Base-by-base conservation (phyloP, 2,888 invertebrate species). In the Agrotis segetum region DNA sequence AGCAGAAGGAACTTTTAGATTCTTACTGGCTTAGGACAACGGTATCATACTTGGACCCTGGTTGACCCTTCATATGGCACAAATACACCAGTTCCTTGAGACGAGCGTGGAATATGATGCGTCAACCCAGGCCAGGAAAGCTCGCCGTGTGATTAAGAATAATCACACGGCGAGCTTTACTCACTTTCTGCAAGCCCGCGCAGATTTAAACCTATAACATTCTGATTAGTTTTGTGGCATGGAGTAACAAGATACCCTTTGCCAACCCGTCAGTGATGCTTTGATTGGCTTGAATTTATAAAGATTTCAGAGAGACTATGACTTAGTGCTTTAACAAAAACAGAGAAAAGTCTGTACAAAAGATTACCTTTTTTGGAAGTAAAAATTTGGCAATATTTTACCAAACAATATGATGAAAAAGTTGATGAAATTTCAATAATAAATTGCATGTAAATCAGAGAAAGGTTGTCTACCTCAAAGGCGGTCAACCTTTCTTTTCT, bases 371-470 rank as follows among this genome's bases (percentile, higher is more conserved):
- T 19, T 3, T 0, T 44, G 61, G 24, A 72, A 34, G 49, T 61
- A 0, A 2, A 16, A 50, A 21, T 78, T 60, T 29, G 19, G 50
- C 4, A 76, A 68, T 40, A 24, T 24, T 13, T 46, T 13, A 6
- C 3, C 24, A 63, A 52, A 69, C 9, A 81, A 81, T 9, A 40
- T 77, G 77, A 67, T 55, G 68, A 77, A 77, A 77, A 62, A 4
- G 64, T 77, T 77, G 77, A 77, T 71, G 77, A 77, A 77, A 77
- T 81, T 44, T 3, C 11, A 56, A 56, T 81, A 64, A 77, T 64
- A 49, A 6, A 64, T 77, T 77, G 56, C 77, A 65, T 24, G 29
- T 53, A 3, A 16, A 55, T 19, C 44, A 40, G 62, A 53, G 68
- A 77, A 77, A 80, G 52, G 62, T 67, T 13, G 65, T 56, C 50